These are phyloP conservation scores for Helicoverpa armigera DNA, from an alignment of 1,140 invertebrate species.

Conservation along the genomic window DNA sequence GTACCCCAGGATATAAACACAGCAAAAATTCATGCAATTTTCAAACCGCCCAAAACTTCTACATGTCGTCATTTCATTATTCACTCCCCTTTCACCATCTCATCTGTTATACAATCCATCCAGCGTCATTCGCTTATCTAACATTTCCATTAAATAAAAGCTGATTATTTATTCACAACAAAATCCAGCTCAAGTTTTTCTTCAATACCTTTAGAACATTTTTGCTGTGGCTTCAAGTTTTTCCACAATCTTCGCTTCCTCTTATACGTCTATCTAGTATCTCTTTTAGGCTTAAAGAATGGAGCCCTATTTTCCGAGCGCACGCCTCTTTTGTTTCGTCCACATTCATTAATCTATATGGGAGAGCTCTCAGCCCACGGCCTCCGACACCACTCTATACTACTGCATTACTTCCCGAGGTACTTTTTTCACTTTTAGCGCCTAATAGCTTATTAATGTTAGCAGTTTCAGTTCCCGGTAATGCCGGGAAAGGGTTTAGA, in stretches of 20 bases:
- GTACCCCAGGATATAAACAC: no score
- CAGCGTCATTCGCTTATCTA: background rate
- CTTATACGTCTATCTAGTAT: constrained; percentile 5
- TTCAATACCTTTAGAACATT: background rate
- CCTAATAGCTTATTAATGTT: constrained; percentile 31
- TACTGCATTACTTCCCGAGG: background rate
- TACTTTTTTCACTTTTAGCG: constrained; percentile 22
- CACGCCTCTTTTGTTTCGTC: constrained; percentile 39
- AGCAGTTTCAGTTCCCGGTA: no score
- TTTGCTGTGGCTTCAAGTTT: constrained; percentile 10
- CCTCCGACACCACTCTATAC: background rate
- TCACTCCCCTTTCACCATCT: no score
- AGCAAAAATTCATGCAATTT: no score
- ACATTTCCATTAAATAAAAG: background rate
- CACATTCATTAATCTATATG: constrained; percentile 41
- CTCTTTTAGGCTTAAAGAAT: constrained; percentile 27
- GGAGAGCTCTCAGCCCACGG: constrained; percentile 25
- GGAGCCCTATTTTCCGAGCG: constrained; percentile 27
- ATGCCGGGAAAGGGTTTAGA: background rate
- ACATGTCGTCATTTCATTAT: no score
- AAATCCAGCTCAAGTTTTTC: background rate
- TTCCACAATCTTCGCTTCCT: background rate
- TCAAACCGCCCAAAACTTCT: no score
- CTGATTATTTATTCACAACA: background rate
- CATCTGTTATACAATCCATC: no score